Conservation (phyloP, 2,888 invertebrate species). For the Anoplius nigerrimus region DNA sequence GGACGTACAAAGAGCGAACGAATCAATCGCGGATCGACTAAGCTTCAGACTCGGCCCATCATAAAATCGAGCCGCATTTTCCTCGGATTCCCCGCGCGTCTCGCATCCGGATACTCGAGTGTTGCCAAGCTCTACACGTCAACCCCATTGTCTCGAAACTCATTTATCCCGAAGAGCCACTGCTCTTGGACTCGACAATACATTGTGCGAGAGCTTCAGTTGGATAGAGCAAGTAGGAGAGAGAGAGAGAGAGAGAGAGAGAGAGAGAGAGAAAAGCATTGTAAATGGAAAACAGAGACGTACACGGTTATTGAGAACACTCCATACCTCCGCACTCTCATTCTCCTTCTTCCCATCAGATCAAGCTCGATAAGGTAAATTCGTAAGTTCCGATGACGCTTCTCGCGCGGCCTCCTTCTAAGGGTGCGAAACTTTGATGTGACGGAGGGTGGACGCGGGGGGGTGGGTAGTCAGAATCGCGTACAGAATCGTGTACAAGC, state of each 20-base stretch:
- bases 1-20: no score
- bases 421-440: not conserved
- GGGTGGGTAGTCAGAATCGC: not conserved
- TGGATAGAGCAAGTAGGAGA: no score
- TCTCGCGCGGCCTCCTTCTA: not conserved
- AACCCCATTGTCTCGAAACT: slow-evolving; percentile 51
- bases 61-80: slow-evolving; percentile 19
- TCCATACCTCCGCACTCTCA: no score
- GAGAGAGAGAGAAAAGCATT: not conserved
- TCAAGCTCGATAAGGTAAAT: slow-evolving; percentile 2
- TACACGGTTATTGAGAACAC: slow-evolving; percentile 1
- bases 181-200: slow-evolving; percentile 44
- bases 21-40: no score
- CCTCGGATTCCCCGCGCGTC: slow-evolving; percentile 9
- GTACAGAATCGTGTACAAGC: not conserved
- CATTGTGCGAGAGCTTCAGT: no score
- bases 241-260: not conserved
- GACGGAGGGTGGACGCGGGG: not conserved
- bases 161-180: slow-evolving; percentile 52
- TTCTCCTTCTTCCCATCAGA: no score
- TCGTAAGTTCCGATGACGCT: slow-evolving; percentile 27
- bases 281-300: not conserved
- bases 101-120: slow-evolving; percentile 20
- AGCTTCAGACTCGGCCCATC: no score
- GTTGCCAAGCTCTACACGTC: slow-evolving; percentile 42